Base-by-base conservation (phyloP, 2,797 vertebrate genomes). In the Esox lucius region DNA sequence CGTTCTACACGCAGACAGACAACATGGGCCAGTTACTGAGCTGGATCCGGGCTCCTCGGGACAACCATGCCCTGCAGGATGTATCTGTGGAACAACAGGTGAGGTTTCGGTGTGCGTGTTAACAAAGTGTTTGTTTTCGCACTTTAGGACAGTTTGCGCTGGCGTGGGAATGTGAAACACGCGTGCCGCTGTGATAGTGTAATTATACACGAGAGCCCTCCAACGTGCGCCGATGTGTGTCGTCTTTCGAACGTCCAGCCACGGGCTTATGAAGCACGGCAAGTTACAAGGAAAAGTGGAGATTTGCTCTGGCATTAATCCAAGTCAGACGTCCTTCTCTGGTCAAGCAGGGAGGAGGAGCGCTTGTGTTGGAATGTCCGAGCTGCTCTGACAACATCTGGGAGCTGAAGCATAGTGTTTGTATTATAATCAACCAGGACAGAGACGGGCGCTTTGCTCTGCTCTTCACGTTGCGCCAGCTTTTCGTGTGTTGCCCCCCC, bases 71-170 rank as follows among this genome's bases (percentile, higher is more conserved):
- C 19, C 84, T 93, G 80, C 89, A 90, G 79, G 91, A 93, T 84
- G 88, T 91, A 78, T 33, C 93, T 9, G 91, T 93, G 83, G 94
- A 94, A 79, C 82, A 92, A 82, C 91, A 94, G 92, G 94, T 94
- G 49, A 72, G 68, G n/a, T 17, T 68, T 6, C 39, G 26, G 31
- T 33, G 62, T 33, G 28, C 26, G 24, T 65, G 62, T 65, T 19
- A 53, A 53, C 51, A 4, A 13, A 53, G 51, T 15, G 22, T 26
- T 12, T 28, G 22, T 64, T 31, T 22, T 82, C 12, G 67, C n/a
- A 22, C 24, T 24, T 24, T 26, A 64, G 17, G 62, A 65, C 33
- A 17, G n/a, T 15, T 33, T 17, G 62, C 4, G n/a, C 28, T 51
- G 64, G 35, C 68, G 13, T 72, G 66, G 35, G 72, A 56, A 53